Evolutionary conservation across 2,888 invertebrate species (phyloP), one percentile per base, ranked within the genome.

Genomic region (Sepioteuthis lessoniana): DNA sequence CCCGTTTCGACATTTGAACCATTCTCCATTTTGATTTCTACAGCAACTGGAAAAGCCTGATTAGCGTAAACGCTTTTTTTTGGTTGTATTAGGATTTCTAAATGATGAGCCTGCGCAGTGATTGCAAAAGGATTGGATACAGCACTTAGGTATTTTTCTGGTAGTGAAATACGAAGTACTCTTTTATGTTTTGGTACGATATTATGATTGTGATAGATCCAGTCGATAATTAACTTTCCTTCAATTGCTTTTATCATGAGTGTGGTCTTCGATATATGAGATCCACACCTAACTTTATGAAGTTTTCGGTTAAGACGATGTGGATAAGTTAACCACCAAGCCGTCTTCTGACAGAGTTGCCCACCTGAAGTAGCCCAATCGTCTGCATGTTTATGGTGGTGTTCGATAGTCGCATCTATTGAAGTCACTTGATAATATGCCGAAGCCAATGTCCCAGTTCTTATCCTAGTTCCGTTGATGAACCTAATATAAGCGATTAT

Each of bases 371-470:
- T 1, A n/a, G 92, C 92, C 47, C 92, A 92, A 0, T 8, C 21
- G 28, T 92, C 92, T 31, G 28, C n/a, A 5, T 4, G 3, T n/a
- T 13, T 4, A 46, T 13, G 0, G 1, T 1, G 28, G 31, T 19
- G 1, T 19, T 16, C 42, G 31, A 21, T 31, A 16, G 10, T 46
- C 1, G 46, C 92, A 31, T n/a, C 35, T 47, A 47, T 2, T n/a
- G 42, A 31, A 0, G 35, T 0, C 28, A 42, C 47, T 7, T 31
- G 16, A n/a, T 35, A 76, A 3, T 21, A 16, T 13, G 16, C 76
- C 0, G 0, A n/a, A n/a, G n/a, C n/a, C n/a, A 76, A 2, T 35
- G 4, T 4, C 19, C 19, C n/a, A 19, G 5, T 0, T 3, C 8
- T 10, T 25, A 92, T 21, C 13, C 0, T 4, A n/a, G 46, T 92